Percentiles rank a stretch among this genome's conserved stretches.
Conservation (phyloP, 2,797 vertebrate genomes). For the Erpetoichthys calabaricus region DNA sequence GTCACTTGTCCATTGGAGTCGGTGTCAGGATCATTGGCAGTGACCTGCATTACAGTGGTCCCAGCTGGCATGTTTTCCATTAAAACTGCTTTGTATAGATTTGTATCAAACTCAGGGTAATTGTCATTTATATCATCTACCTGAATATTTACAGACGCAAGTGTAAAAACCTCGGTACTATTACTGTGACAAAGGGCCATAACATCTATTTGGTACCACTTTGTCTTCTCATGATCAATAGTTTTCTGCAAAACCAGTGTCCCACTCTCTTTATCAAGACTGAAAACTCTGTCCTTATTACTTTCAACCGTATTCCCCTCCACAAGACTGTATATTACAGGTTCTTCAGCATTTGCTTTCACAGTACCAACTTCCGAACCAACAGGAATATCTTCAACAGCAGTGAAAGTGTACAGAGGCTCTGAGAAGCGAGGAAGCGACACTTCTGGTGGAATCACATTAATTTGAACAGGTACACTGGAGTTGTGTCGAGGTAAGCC, state of each 20-base stretch:
- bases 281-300: slow-evolving; percentile 78
- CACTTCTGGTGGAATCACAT: slow-evolving; percentile 76
- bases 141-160: slow-evolving; percentile 84
- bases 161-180: slow-evolving; percentile 68
- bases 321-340: slow-evolving; percentile 88
- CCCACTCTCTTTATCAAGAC: slow-evolving; percentile 69
- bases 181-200: slow-evolving; percentile 78
- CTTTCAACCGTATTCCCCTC: slow-evolving; percentile 86
- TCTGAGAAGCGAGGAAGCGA: slow-evolving; percentile 86
- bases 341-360: slow-evolving; percentile 69
- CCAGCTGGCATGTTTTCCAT: slow-evolving; percentile 87
- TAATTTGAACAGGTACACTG: slow-evolving; percentile 71
- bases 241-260: slow-evolving; percentile 69
- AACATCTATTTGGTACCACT: slow-evolving; percentile 88
- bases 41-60: slow-evolving; percentile 89
- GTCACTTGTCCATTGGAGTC: slow-evolving; percentile 78
- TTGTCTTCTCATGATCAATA: slow-evolving; percentile 85
- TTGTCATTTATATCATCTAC: slow-evolving; percentile 95
- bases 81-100: slow-evolving; percentile 78
- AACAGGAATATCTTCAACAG: slow-evolving; percentile 73
- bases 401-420: slow-evolving; percentile 84
- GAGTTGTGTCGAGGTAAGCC: slow-evolving; percentile 80
- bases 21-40: slow-evolving; percentile 82
- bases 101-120: slow-evolving; percentile 80
- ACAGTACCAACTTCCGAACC: slow-evolving; percentile 83